These are phyloP conservation scores for Malurus leucopterus DNA, from an alignment of 2,797 vertebrate species.

Conservation along the genomic window DNA sequence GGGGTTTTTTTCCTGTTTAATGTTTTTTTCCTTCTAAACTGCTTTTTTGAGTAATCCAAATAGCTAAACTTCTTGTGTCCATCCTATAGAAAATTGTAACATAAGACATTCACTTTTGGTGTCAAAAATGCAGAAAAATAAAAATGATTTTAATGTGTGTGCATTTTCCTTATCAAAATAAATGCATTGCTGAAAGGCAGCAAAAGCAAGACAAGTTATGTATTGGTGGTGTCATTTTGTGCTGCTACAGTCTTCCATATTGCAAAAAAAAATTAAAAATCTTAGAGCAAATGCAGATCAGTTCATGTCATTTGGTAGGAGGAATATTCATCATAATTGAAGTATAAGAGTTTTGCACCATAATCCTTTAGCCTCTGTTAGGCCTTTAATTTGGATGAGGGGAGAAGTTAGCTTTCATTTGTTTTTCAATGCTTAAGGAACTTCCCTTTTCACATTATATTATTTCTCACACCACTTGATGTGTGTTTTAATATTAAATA, in stretches of 20 bases:
- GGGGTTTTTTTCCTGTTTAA: constrained; percentile 20
- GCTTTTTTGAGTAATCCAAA: constrained; percentile 45
- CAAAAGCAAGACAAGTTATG: constrained; percentile 15
- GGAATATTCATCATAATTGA: not conserved
- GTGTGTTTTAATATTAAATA: not conserved
- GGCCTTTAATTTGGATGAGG: not conserved
- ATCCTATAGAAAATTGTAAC: constrained; percentile 61
- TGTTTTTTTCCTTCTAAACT: constrained; percentile 32
- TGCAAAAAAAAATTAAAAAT: not conserved
- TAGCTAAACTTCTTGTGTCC: constrained; percentile 53
- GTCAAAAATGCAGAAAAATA: constrained; percentile 61
- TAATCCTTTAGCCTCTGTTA: not conserved
- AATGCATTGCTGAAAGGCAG: constrained; percentile 57
- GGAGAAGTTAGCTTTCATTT: not conserved
- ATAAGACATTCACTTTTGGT: constrained; percentile 52
- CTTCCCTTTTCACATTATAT: not conserved
- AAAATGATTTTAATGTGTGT: constrained; percentile 63
- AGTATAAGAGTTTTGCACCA: not conserved
- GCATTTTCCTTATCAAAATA: constrained; percentile 60
- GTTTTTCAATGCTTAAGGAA: not conserved
- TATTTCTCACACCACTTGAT: not conserved
- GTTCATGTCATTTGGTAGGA: not conserved
- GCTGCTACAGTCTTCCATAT: not conserved
- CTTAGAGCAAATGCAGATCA: constrained; percentile 13
- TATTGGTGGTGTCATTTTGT: constrained; percentile 54